Conservation (phyloP, 2,797 vertebrate species). For the Lacerta agilis region DNA sequence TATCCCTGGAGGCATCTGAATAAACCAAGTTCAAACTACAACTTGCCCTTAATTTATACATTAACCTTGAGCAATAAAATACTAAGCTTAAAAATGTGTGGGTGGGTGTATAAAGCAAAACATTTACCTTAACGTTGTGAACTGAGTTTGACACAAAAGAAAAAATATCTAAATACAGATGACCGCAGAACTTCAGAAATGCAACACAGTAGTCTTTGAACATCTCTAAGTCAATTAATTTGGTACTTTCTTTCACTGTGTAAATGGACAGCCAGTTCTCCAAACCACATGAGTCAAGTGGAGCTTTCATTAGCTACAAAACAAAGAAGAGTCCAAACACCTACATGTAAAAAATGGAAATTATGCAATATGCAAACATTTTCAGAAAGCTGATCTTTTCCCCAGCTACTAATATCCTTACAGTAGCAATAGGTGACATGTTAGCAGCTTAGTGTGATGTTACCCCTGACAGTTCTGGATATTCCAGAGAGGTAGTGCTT, state of each 20-base stretch:
- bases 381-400: background rate
- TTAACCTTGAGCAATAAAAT: conserved; percentile 7
- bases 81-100: conserved; percentile 14
- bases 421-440: background rate
- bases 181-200: conserved; percentile 77
- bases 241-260: conserved; percentile 77
- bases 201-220: conserved; percentile 87
- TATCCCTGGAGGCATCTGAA: background rate
- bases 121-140: conserved; percentile 83
- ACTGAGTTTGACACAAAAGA: conserved; percentile 79
- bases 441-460: background rate
- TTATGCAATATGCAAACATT: conserved; percentile 6
- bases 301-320: conserved; percentile 85
- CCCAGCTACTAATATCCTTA: background rate
- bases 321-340: conserved; percentile 1
- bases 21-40: background rate
- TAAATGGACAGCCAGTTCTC: conserved; percentile 86
- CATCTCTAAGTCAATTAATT: conserved; percentile 91
- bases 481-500: background rate
- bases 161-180: conserved; percentile 83
- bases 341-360: conserved; percentile 8
- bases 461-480: background rate
- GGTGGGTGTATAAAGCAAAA: background rate
- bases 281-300: conserved; percentile 78
- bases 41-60: background rate